Base-by-base conservation (phyloP, 2,888 invertebrate species). In the Chrysomela aeneicollis region DNA sequence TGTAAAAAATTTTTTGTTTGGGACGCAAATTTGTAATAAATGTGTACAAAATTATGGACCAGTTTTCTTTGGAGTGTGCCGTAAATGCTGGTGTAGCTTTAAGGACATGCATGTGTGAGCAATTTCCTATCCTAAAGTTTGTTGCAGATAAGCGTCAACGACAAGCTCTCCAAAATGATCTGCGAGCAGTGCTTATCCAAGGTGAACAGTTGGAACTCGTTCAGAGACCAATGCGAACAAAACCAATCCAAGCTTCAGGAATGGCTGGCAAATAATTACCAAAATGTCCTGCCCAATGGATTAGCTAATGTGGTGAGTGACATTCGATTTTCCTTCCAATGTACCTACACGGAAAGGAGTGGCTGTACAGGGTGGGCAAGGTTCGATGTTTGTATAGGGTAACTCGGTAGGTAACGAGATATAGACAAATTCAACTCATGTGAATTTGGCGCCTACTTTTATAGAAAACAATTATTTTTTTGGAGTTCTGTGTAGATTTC, bases 131-230 rank as follows among this genome's bases (percentile, higher is more conserved):
- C 12, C 26, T 9, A 30, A 17, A 17, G 17, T 57, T 57, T 46
- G 22, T 86, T 86, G 76, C 86, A 90, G 90, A 87, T 90, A 79
- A 84, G 82, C 73, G 80, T 84, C 73, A 84, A 85, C 79, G 90
- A 91, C 81, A 87, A 85, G 76, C 77, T 90, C 77, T 87, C 90
- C 21, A 89, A 87, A 18, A 84, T 87, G 81, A 86, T 90, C 78
- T 91, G 91, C 81, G 84, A 84, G 73, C 84, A 85, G 75, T 91
- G 91, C 77, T 79, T 87, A 74, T 84, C 84, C 74, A 88, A 86
- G 83, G 86, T 91, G 73, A 88, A 88, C 77, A 86, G 86, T 78
- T 91, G 90, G 89, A 86, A 88, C 76, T 81, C 83, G 70, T 91
- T 88, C 83, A 90, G 88, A 81, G 84, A 85, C 78, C 83, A 85